Evolutionary conservation across 2,113 vertebrate species (phyloP).

Genomic region (Xenus cinereus): DNA sequence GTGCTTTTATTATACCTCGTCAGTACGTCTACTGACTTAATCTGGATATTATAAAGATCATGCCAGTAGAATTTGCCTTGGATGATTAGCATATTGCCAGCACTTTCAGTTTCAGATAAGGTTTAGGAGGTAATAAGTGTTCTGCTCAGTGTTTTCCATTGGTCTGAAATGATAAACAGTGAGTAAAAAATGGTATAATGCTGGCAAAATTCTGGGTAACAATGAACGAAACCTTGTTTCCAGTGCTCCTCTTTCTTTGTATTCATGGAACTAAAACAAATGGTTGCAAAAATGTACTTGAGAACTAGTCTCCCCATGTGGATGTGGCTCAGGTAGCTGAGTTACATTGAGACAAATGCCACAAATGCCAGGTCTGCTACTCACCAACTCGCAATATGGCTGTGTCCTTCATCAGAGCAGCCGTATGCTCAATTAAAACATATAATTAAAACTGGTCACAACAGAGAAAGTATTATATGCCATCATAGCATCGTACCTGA

Average conservation of each 20-base stretch:
- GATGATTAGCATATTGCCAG: not conserved
- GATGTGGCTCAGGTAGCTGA: not conserved
- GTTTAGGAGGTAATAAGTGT: not conserved
- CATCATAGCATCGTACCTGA: not conserved
- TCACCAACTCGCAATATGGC: not conserved
- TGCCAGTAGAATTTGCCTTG: not conserved
- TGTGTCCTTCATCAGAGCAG: constrained; percentile 24
- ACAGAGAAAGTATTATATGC: not conserved
- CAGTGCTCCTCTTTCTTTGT: not conserved
- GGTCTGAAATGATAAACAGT: not conserved
- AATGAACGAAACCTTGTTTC: not conserved
- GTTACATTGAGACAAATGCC: not conserved
- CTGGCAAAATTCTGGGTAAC: not conserved
- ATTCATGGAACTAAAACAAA: not conserved
- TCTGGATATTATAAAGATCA: not conserved
- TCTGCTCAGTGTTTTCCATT: not conserved
- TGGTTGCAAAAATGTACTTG: not conserved
- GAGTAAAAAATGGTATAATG: not conserved
- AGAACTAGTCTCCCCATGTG: not conserved
- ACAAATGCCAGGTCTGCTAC: not conserved
- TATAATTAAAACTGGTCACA: not conserved
- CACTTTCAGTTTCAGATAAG: not conserved
- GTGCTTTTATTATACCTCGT: not conserved
- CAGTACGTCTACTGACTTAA: not conserved
- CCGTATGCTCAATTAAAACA: not conserved